A percentile compares a stretch with the other conserved stretches of the same genome.
These are phyloP conservation scores for Periplaneta americana DNA, from an alignment of 1,140 invertebrate species.

Conservation along the genomic window DNA sequence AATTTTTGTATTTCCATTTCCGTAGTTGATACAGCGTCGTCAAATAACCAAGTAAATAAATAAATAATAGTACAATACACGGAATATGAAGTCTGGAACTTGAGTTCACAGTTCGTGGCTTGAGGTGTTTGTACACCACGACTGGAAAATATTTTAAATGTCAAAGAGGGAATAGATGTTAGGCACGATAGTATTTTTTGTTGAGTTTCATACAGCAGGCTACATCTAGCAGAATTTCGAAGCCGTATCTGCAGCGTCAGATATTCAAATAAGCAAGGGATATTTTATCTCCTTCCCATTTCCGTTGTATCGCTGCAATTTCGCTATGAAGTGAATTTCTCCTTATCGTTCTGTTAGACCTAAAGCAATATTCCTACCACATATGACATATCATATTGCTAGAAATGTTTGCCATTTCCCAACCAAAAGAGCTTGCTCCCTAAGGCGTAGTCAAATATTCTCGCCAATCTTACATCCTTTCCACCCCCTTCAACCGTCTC, in stretches of 20 bases:
- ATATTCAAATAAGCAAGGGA: background rate
- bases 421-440: background rate
- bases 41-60: no score
- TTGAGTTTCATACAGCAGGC: no score
- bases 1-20: no score
- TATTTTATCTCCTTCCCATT: background rate
- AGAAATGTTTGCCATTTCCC: background rate
- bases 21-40: no score
- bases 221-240: background rate
- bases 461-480: background rate
- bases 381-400: background rate
- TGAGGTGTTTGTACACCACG: no score
- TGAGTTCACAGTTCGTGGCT: no score
- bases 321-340: background rate
- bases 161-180: no score
- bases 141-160: no score
- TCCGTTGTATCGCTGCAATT: background rate
- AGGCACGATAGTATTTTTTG: no score
- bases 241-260: background rate
- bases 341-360: background rate
- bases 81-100: no score
- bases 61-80: no score
- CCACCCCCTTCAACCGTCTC: background rate
- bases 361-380: background rate
- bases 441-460: background rate